These are phyloP conservation scores for Cacoxenus indagator DNA, from an alignment of 2,888 invertebrate species.

Conservation along the genomic window DNA sequence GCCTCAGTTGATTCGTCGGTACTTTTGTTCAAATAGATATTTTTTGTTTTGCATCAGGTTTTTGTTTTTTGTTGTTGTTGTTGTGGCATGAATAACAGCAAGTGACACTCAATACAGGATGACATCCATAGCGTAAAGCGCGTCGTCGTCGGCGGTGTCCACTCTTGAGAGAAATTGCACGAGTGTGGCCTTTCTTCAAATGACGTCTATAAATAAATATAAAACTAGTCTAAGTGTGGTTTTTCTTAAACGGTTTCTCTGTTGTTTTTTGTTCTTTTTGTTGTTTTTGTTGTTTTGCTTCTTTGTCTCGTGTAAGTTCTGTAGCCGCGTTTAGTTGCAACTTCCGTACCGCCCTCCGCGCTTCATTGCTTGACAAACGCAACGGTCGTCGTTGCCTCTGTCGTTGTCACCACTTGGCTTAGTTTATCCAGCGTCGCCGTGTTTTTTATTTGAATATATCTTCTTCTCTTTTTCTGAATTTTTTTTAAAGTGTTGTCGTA, in stretches of 20 bases:
- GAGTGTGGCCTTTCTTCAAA: neutral
- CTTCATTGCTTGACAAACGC: neutral
- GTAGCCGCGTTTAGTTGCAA: neutral
- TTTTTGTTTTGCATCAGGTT: too few species aligned
- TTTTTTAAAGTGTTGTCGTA: neutral
- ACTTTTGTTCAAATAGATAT: too few species aligned
- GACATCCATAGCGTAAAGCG: neutral
- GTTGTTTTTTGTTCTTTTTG: neutral
- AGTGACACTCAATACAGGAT: neutral
- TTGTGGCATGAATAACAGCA: neutral
- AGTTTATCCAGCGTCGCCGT: neutral
- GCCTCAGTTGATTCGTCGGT: neutral
- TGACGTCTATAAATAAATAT: neutral
- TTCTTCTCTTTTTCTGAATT: neutral
- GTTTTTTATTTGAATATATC: constrained; percentile 16
- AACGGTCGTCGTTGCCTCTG: neutral
- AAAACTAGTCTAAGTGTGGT: constrained; percentile 14
- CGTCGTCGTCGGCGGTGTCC: constrained; percentile 22
- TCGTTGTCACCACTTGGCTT: neutral
- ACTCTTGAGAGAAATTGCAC: neutral
- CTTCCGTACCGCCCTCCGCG: neutral
- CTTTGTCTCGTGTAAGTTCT: neutral
- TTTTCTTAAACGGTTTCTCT: neutral
- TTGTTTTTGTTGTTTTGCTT: neutral
- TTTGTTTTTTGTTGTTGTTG: constrained; percentile 3